phyloP scores from a whole-genome alignment of 37 sponge, comb jelly and placozoan species.

The Oscarella lobularis region DNA sequence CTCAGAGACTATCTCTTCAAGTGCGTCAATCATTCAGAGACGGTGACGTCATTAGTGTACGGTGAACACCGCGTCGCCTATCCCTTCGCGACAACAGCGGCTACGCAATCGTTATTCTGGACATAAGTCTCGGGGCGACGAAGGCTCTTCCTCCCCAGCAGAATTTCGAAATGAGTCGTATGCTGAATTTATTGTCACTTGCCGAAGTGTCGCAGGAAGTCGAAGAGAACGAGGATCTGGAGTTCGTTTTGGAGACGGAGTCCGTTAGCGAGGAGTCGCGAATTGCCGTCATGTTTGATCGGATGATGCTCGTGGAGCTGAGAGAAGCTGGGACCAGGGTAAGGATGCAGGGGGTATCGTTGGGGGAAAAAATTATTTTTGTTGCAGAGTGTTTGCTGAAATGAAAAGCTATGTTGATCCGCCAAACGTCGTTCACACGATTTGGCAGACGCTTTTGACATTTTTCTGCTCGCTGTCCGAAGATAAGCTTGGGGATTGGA shows the following conservation, averaged over 20 bases:
- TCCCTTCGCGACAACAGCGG: constrained; percentile 63
- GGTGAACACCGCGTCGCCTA: constrained; percentile 30
- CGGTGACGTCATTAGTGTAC: constrained; percentile 33
- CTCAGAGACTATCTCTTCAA: constrained; percentile 67
- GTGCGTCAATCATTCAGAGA: constrained; percentile 51
- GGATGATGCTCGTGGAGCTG: constrained; percentile 55
- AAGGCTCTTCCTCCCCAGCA: constrained; percentile 12
- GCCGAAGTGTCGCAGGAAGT: constrained; percentile 13
- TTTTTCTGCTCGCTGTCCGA: constrained; percentile 33
- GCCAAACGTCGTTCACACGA: constrained; percentile 30
- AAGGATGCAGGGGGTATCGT: too few relatives aligned
- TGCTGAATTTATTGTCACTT: constrained; percentile 34
- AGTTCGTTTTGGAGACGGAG: constrained; percentile 9
- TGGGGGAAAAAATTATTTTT: too few relatives aligned
- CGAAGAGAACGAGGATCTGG: not conserved
- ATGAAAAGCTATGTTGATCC: constrained; percentile 53
- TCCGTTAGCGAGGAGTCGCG: constrained; percentile 5
- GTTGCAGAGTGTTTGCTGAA: constrained; percentile 74
- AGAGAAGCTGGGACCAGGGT: constrained; percentile 20
- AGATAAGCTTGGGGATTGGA: constrained; percentile 26
- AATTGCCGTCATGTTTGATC: constrained; percentile 41
- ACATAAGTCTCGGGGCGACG: constrained; percentile 14
- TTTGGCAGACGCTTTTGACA: constrained; percentile 39
- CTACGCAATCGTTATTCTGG: constrained; percentile 59
- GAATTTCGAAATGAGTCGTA: constrained; percentile 29